These are phyloP conservation scores for Erythrocebus patas DNA, from an alignment of 2,113 vertebrate species.

Conservation along the genomic window DNA sequence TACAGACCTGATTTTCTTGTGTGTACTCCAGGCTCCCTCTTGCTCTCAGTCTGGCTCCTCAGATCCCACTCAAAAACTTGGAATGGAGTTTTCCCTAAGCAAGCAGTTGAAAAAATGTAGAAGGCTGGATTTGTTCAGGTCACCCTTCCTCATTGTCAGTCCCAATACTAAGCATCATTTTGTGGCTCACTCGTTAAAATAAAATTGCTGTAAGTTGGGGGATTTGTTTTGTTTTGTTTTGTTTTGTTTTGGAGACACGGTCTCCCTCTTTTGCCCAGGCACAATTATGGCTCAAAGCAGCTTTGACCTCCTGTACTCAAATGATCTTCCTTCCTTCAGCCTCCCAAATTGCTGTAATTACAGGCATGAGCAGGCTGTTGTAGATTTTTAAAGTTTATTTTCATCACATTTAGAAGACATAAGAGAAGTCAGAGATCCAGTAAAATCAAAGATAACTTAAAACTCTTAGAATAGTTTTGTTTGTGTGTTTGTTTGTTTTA, in stretches of 20 bases:
- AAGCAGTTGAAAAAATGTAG: background rate
- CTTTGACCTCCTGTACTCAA: too few relatives aligned
- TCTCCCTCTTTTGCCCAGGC: too few relatives aligned
- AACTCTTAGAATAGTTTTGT: background rate
- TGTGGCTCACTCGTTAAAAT: background rate
- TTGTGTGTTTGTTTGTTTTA: background rate
- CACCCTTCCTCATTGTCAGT: background rate
- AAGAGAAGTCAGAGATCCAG: background rate
- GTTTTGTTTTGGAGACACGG: too few relatives aligned
- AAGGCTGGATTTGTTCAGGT: background rate
- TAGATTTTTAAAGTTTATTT: background rate
- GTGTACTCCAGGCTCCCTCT: constrained; percentile 44
- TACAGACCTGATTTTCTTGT: background rate
- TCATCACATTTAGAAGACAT: background rate
- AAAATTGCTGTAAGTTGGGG: background rate
- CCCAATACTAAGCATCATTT: background rate
- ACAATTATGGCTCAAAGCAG: too few relatives aligned
- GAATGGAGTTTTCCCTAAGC: background rate
- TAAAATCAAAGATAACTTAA: background rate
- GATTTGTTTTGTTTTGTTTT: too few relatives aligned
- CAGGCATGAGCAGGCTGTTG: background rate
- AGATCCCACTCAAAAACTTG: background rate
- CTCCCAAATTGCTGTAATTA: too few relatives aligned
- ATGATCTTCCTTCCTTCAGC: too few relatives aligned
- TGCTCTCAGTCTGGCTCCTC: background rate